These are phyloP conservation scores for Cercocebus atys DNA, from an alignment of 2,113 vertebrate genomes.

Conservation along the genomic window DNA sequence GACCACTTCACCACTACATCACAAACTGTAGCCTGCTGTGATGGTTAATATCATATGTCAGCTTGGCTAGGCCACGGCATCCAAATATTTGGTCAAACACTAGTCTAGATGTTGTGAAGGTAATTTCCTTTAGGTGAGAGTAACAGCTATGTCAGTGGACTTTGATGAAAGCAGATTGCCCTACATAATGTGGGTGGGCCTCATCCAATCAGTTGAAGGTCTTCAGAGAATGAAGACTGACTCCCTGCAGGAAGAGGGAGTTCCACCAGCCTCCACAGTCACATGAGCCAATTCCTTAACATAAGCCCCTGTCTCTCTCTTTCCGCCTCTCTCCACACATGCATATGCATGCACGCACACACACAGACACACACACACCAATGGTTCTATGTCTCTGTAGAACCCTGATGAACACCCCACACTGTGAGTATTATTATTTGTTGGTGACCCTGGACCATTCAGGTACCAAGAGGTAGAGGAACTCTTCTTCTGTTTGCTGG, in stretches of 20 bases:
- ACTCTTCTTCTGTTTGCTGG: not conserved
- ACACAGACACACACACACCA: not conserved
- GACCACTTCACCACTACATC: too few species aligned
- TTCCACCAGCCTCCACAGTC: not conserved
- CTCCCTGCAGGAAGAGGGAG: not conserved
- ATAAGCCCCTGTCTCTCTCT: not conserved
- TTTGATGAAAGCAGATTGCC: not conserved
- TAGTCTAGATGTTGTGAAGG: not conserved
- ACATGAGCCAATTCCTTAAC: not conserved
- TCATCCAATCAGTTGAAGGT: not conserved
- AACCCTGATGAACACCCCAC: not conserved
- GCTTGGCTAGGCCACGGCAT: not conserved
- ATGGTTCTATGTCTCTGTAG: not conserved
- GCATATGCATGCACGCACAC: too few species aligned
- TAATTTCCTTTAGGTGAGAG: not conserved
- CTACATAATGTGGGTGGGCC: not conserved
- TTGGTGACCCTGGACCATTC: not conserved
- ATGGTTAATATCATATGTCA: not conserved
- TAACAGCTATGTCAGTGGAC: not conserved
- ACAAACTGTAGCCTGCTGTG: not conserved
- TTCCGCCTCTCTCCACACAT: not conserved
- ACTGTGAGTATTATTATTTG: not conserved
- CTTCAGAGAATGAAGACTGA: not conserved
- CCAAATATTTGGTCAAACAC: not conserved
- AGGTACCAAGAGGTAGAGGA: not conserved